Percentiles rank a stretch among this genome's conserved stretches.
Conservation (phyloP, 2,888 invertebrate species). For the Cyaniris semiargus region DNA sequence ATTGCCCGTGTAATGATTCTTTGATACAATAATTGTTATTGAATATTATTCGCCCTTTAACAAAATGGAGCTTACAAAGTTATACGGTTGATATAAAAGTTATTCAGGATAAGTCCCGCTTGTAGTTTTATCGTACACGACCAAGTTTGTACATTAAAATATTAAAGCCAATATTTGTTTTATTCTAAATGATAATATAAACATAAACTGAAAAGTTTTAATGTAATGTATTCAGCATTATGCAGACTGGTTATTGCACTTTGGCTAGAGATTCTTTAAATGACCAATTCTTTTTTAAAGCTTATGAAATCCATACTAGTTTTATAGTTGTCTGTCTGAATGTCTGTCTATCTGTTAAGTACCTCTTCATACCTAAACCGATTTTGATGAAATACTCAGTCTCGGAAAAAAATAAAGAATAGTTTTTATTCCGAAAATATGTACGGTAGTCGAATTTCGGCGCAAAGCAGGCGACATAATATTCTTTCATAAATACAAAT, state of each 20-base stretch:
- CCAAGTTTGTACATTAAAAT: constrained; percentile 24
- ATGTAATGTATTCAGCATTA: neutral
- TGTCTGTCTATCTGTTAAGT: too few relatives aligned
- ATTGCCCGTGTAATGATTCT: too few relatives aligned
- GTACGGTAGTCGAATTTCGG: too few relatives aligned
- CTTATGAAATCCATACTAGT: too few relatives aligned
- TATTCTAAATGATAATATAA: neutral
- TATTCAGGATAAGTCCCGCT: neutral
- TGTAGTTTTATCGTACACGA: constrained; percentile 18
- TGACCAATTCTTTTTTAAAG: too few relatives aligned
- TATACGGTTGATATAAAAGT: constrained; percentile 15
- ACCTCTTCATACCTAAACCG: too few relatives aligned
- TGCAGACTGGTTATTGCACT: neutral
- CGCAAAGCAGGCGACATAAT: too few relatives aligned
- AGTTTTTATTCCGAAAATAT: too few relatives aligned
- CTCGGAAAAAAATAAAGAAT: too few relatives aligned
- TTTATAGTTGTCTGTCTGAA: too few relatives aligned
- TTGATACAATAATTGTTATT: neutral
- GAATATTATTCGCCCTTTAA: neutral
- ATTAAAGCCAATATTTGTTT: constrained; percentile 20
- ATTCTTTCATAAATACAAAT: too few relatives aligned
- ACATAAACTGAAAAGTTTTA: neutral
- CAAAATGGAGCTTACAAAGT: constrained; percentile 3
- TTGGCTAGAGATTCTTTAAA: neutral
- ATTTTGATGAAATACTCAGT: too few relatives aligned